Base-by-base conservation (phyloP, 1,140 invertebrate species). In the Thaumetopoea pityocampa region DNA sequence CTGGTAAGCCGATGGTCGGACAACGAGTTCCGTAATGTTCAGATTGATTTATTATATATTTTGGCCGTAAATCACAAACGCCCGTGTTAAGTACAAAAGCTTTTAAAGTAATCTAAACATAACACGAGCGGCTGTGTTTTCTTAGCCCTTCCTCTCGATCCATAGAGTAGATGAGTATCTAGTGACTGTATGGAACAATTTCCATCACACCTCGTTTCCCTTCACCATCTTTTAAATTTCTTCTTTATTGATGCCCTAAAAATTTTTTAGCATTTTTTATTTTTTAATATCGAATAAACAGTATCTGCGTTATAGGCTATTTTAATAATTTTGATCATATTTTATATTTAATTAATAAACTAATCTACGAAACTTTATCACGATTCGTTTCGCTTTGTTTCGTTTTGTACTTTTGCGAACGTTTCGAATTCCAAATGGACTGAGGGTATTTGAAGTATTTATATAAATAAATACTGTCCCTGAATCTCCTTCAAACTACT, bases 1-100 rank as follows among this genome's bases (percentile, higher is more conserved):
- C 91, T 67, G 91, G 91, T 92, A 78, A 86, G 70, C 34, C 5
- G n/a, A 17, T 9, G n/a, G 9, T 11, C 37, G 8, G 7, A 6
- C 12, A n/a, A n/a, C n/a, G n/a, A n/a, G n/a, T n/a, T n/a, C 14
- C 8, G 5, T 16, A 77, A 73, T 73, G 67, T 44, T 49, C 12
- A 42, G 11, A 43, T 44, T 23, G 15, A 50, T 45, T 43, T 28
- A 47, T 53, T 50, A 35, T 9, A 29, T 27, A 29, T 40, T 46
- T 17, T 32, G 11, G 43, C 36, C 41, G 19, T 33, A 51, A 54
- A 53, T 48, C 47, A 61, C 50, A 40, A 40, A 51, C 45, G 37
- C 44, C 53, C 45, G 30, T 41, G 9, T n/a, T n/a, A n/a, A n/a
- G n/a, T 24, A 49, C 33, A 27, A 37, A 33, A 37, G 35, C 23